Percentiles rank a stretch among this genome's conserved stretches.
Conservation (phyloP, 2,797 vertebrate genomes). For the Sebastes aleutianus region DNA sequence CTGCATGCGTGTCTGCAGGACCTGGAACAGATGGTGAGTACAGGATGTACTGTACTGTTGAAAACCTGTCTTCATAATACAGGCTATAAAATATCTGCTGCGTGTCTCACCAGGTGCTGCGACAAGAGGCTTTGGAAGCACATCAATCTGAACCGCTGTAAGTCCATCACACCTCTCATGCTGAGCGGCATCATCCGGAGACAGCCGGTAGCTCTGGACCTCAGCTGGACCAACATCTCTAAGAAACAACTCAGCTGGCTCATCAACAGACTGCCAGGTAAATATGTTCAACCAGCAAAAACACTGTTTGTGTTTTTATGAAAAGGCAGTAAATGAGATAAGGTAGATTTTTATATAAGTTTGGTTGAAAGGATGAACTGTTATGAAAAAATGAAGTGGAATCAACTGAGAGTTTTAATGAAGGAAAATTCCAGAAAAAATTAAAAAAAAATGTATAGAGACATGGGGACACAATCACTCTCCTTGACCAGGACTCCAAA, state of each 20-base stretch:
- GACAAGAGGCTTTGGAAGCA: slow-evolving; percentile 96
- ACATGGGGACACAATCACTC: too few relatives aligned
- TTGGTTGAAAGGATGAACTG: background rate
- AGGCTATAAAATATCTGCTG: background rate
- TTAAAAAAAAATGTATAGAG: too few relatives aligned
- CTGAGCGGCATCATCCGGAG: slow-evolving; percentile 95
- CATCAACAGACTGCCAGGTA: slow-evolving; percentile 96
- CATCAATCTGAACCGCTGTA: slow-evolving; percentile 94
- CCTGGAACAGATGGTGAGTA: slow-evolving; percentile 98
- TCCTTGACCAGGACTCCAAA: too few relatives aligned
- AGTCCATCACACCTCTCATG: slow-evolving; percentile 96
- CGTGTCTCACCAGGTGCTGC: slow-evolving; percentile 85
- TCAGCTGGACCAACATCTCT: slow-evolving; percentile 99
- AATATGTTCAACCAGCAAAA: background rate
- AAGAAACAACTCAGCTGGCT: slow-evolving; percentile 99
- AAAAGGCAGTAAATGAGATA: background rate
- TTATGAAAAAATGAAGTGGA: background rate
- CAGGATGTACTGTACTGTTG: background rate
- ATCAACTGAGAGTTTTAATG: background rate
- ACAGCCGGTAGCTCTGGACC: slow-evolving; percentile 91
- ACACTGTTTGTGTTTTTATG: background rate
- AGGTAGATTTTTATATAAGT: background rate
- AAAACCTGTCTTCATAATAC: background rate
- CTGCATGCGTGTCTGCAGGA: slow-evolving; percentile 97
- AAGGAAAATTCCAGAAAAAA: too few relatives aligned